phyloP scores from a whole-genome alignment of 2,113 vertebrate genomes.

The Zeus faber region DNA sequence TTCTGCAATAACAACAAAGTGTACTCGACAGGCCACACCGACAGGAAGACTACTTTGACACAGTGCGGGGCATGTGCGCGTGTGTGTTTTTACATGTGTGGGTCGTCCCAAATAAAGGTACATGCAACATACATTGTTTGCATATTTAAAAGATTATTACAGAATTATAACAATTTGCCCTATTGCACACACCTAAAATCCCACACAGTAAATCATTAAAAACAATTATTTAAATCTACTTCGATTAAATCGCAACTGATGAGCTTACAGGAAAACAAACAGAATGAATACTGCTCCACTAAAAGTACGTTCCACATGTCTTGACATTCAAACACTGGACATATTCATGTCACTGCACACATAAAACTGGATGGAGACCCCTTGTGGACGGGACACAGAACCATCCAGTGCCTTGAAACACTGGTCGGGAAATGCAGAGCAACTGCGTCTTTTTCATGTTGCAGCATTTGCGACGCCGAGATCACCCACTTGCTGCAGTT shows the following conservation, averaged over 20 bases:
- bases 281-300: too few relatives aligned
- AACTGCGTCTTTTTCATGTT: not conserved
- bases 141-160: too few relatives aligned
- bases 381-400: conserved; percentile 24
- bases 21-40: not conserved
- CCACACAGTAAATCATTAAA: too few relatives aligned
- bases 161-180: too few relatives aligned
- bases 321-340: not conserved
- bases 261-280: too few relatives aligned
- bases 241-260: too few relatives aligned
- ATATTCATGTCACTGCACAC: not conserved
- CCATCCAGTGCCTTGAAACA: not conserved
- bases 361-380: conserved; percentile 30
- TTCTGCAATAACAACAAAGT: conserved; percentile 29
- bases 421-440: not conserved
- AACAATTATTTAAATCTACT: too few relatives aligned
- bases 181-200: too few relatives aligned
- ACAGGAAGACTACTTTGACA: conserved; percentile 56
- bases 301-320: too few relatives aligned
- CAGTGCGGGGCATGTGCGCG: conserved; percentile 17
- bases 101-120: conserved; percentile 3
- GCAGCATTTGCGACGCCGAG: not conserved
- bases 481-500: conserved; percentile 95
- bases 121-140: not conserved
- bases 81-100: not conserved